A percentile compares a stretch with the other conserved stretches of the same genome.
phyloP scores from a whole-genome alignment of 2,797 vertebrate species.

The Argentina silus region DNA sequence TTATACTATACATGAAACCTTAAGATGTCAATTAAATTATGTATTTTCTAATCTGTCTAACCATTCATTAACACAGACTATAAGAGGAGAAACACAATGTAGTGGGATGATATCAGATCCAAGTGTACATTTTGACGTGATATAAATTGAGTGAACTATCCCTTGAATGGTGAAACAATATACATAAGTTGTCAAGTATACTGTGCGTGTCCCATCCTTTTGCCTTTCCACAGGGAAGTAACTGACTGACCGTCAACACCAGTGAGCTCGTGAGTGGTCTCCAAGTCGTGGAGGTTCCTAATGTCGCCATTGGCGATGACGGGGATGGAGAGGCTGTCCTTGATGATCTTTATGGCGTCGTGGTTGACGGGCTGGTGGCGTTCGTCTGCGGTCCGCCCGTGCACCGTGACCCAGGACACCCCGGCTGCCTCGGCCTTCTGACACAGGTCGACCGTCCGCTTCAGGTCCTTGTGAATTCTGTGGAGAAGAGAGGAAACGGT shows the following conservation, averaged over 20 bases:
- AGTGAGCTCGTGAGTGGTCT: slow-evolving; percentile 83
- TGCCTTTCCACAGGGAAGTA: not conserved
- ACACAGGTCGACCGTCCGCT: slow-evolving; percentile 91
- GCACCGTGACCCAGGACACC: slow-evolving; percentile 96
- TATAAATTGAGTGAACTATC: not conserved
- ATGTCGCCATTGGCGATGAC: slow-evolving; percentile 94
- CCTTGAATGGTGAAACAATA: not conserved
- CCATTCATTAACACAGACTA: not conserved
- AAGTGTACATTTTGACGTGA: not conserved
- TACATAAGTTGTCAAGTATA: not conserved
- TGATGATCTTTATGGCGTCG: slow-evolving; percentile 92
- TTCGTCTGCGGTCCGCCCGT: slow-evolving; percentile 90
- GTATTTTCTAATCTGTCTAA: no score
- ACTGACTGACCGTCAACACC: slow-evolving; percentile 86
- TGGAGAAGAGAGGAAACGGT: not conserved
- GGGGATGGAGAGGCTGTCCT: slow-evolving; percentile 89
- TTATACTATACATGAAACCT: not conserved
- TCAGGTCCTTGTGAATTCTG: slow-evolving; percentile 92
- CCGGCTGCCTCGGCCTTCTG: slow-evolving; percentile 92
- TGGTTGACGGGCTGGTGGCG: slow-evolving; percentile 95
- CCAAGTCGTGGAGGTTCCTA: slow-evolving; percentile 87
- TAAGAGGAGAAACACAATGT: not conserved
- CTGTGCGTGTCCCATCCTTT: not conserved
- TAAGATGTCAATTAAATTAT: not conserved
- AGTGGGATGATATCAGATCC: not conserved